Base-by-base conservation (phyloP, 2,888 invertebrate species). In the Eretmocerus hayati region DNA sequence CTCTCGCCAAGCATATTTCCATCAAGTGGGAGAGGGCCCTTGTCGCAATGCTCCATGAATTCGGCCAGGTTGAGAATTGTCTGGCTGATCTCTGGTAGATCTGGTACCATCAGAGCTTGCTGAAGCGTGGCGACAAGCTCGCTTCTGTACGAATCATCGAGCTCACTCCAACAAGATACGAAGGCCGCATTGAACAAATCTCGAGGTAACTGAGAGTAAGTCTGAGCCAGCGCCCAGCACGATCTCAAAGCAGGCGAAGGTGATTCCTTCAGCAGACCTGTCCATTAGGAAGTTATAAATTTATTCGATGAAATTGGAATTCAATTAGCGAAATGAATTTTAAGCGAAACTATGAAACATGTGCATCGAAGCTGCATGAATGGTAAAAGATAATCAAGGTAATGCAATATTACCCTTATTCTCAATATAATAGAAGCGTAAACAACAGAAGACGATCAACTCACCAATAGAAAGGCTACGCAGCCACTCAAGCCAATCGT, bases 11-110 rank as follows among this genome's bases (percentile, higher is more conserved):
- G 74, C 42, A 94, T 73, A 50, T 87, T 85, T 0, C 89, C 83
- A 51, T 92, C 86, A 51, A 99, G 79, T 0, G 96, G 95, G 53
- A 99, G 73, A 0, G 95, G 88, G 20, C 95, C 95, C 65, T 91
- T 87, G 64, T 99, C 97, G 64, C 96, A 97, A 67, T 99, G 99
- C 63, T 99, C 99, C 94, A 99, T 96, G 64, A 99, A 99, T 72
- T 99, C 99, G 0, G 96, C 96, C 54, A 99, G 75, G 75, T 99
- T 99, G 13, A 99, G 77, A 53, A 97, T 88, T 0, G 94, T 93
- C 64, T 96, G 96, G 0, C 94, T 95, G 37, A 96, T 85, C 69
- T 97, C 96, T 0, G 95, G 93, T 46, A 95, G 83, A 65, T 95
- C 95, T 4, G 92, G 91, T 0, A 94, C 91, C 50, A 85, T 84